A percentile compares a stretch with the other conserved stretches of the same genome.
Evolutionary conservation across 2,113 vertebrate genomes (phyloP).

Genomic region (Sarotherodon lohbergeri): DNA sequence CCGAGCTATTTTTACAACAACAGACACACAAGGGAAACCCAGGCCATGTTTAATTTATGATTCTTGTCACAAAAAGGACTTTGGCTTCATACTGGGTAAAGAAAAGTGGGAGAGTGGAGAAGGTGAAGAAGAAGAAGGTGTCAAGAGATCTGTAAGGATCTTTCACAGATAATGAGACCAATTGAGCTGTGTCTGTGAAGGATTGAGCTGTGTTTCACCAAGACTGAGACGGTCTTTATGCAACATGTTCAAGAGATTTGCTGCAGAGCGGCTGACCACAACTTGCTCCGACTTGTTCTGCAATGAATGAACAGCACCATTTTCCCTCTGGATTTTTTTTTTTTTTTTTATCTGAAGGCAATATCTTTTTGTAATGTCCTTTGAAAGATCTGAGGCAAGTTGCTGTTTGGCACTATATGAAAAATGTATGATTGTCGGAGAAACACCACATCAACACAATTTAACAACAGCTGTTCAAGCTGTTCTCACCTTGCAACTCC

Average conservation of each 20-base stretch:
- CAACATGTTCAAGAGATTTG: background rate
- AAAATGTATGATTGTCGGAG: background rate
- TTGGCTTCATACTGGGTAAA: slow-evolving; percentile 14
- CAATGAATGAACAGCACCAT: background rate
- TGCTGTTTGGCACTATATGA: background rate
- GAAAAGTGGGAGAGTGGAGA: background rate
- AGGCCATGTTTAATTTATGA: slow-evolving; percentile 71
- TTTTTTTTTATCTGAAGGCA: background rate
- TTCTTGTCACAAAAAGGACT: slow-evolving; percentile 40
- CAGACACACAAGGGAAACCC: slow-evolving; percentile 48
- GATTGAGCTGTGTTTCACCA: background rate
- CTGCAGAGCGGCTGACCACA: background rate
- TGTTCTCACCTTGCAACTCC: background rate
- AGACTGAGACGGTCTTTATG: background rate
- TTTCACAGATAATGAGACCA: slow-evolving; percentile 11
- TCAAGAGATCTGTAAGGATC: background rate
- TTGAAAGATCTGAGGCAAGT: background rate
- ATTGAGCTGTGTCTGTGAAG: background rate
- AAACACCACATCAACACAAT: background rate
- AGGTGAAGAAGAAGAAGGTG: background rate
- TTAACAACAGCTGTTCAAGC: background rate
- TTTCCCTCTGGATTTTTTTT: background rate
- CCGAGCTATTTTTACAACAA: slow-evolving; percentile 59
- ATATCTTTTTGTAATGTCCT: background rate
- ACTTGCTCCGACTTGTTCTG: background rate